Evolutionary conservation across 2,113 vertebrate genomes (phyloP).

Genomic region (Cavia aperea): DNA sequence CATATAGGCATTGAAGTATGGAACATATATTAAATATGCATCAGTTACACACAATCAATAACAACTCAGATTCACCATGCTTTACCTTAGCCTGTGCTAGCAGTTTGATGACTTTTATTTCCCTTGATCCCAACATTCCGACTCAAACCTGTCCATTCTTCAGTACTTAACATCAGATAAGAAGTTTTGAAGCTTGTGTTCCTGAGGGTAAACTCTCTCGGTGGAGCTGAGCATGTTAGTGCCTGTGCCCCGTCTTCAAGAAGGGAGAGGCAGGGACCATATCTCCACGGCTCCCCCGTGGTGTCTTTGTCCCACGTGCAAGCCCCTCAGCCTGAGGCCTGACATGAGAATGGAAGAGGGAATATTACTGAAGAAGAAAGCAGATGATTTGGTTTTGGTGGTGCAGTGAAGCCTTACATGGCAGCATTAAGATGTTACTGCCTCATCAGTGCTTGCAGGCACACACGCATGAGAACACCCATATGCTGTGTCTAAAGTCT

Average conservation of each 20-base stretch:
- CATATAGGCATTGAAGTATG: not conserved
- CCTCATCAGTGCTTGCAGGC: accelerated
- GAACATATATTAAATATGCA: not conserved
- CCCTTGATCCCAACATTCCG: not conserved
- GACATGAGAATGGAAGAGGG: not conserved
- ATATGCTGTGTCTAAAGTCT: not conserved
- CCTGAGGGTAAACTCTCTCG: not conserved
- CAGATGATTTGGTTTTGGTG: not conserved
- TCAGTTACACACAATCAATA: not conserved
- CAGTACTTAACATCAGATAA: not conserved
- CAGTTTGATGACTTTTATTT: not conserved
- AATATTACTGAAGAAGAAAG: not conserved
- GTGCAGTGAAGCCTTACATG: not conserved
- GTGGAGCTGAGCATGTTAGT: not conserved
- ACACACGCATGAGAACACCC: not conserved
- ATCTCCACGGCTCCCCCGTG: not conserved
- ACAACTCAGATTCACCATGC: not conserved
- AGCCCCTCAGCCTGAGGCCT: not conserved
- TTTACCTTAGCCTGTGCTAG: not conserved
- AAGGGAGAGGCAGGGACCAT: not conserved
- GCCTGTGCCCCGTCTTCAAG: not conserved
- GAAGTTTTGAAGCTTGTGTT: not conserved
- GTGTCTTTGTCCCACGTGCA: not conserved
- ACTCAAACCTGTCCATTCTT: not conserved
- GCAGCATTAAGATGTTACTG: conserved; percentile 36